Evolutionary conservation across 2,113 vertebrate species (phyloP), one percentile per base, ranked within the genome.

Genomic region (Eira barbara): DNA sequence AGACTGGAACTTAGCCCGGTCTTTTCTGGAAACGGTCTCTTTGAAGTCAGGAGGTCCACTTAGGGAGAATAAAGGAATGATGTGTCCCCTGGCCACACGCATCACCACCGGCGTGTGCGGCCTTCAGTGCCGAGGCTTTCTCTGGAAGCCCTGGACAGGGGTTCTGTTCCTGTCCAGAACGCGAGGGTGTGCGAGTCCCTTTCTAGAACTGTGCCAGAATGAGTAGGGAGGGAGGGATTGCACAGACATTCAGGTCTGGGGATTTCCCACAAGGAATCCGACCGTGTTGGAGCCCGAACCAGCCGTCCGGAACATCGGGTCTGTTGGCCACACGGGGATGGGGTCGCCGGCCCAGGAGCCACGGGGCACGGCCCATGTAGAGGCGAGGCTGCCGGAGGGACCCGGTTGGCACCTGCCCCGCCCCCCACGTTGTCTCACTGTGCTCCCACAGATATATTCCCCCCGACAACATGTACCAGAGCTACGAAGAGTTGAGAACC

Each of bases 141-240:
- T 52, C 45, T 34, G 57, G 92, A 78, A 47, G 21, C 59, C 5
- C 0, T 27, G 42, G 9, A 1, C 0, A 14, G 57, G 55, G 52
- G 42, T 2, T 89, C 36, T 20, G 59, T 21, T 79, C 73, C 29
- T 25, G 7, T 2, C 4, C 2, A 1, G 36, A 15, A 25, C 1
- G 1, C 23, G 18, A 15, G 20, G 31, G 1, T 1, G 36, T 20
- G 4, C 1, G 1, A 39, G 59, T n/a, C 63, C 1, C 39, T 13
- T 49, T 82, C 67, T 31, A 49, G 95, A 87, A 27, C 20, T 9
- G 7, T 6, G 18, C 23, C 34, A 23, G 21, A 42, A 27, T 20
- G 49, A 36, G 52, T 4, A 1, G 1, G n/a, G 3, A 7, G 47
- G 57, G 29, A 65, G 79, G 5, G 8, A 25, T 47, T 47, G 71